Evolutionary conservation across 2,797 vertebrate genomes (phyloP).

Genomic region (Emys orbicularis): DNA sequence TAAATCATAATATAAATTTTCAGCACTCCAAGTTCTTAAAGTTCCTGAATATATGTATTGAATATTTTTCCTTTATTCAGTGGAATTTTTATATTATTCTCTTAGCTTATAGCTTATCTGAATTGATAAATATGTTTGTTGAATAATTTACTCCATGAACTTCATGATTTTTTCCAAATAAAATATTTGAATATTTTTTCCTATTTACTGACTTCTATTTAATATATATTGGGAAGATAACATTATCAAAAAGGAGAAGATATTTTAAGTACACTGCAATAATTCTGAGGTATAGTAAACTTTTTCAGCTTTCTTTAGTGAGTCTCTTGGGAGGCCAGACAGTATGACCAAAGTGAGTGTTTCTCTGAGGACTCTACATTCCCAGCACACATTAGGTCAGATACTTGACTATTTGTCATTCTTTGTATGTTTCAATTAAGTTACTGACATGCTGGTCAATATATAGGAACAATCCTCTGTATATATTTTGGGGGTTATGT

Average conservation of each 20-base stretch:
- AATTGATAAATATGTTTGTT: background rate
- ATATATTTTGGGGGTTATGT: background rate
- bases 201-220: background rate
- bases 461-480: background rate
- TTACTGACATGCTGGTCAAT: background rate
- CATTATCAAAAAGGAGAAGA: background rate
- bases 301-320: background rate
- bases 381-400: background rate
- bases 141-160: background rate
- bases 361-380: background rate
- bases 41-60: background rate
- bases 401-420: background rate
- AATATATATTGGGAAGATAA: background rate
- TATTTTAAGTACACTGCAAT: background rate
- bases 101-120: background rate
- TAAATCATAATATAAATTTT: background rate
- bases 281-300: background rate
- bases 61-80: background rate
- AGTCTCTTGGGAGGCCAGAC: background rate
- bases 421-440: background rate
- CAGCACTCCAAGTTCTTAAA: background rate
- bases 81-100: background rate
- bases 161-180: background rate
- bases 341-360: background rate
- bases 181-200: background rate